phyloP scores from a whole-genome alignment of 1,140 invertebrate species.

The Meloidogyne chitwoodi region DNA sequence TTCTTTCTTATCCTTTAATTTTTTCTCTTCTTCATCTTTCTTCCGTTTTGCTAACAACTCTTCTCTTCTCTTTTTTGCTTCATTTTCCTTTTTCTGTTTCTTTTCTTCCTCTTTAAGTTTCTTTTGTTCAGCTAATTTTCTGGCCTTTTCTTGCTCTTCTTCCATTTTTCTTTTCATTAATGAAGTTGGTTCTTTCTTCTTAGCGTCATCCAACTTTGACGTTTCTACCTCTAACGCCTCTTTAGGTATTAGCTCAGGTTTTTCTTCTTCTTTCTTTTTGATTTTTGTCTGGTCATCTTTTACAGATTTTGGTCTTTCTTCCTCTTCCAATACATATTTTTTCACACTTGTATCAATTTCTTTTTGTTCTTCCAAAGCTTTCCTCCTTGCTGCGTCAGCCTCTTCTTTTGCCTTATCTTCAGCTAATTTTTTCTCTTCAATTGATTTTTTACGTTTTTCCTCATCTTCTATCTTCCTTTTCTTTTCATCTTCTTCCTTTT shows the following conservation, averaged over 20 bases:
- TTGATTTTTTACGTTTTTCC: conserved; percentile 8
- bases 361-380: not conserved
- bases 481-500: conserved; percentile 16
- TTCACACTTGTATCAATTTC: not conserved
- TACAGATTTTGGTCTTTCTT: not conserved
- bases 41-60: not conserved
- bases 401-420: conserved; percentile 10
- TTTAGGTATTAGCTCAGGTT: not conserved
- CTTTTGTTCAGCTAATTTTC: not conserved
- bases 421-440: conserved; percentile 11
- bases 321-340: not conserved
- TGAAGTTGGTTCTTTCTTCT: too few species aligned
- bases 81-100: not conserved
- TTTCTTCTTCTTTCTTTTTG: not conserved
- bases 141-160: not conserved
- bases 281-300: not conserved
- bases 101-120: not conserved
- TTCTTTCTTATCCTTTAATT: not conserved
- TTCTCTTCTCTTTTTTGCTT: not conserved
- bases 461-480: conserved; percentile 9
- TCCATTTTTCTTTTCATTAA: not conserved
- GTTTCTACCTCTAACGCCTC: too few species aligned
- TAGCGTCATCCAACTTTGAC: not conserved
- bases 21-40: not conserved
- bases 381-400: conserved; percentile 9